Conservation (phyloP, 2,888 invertebrate genomes). For the Anticlea derivata region DNA sequence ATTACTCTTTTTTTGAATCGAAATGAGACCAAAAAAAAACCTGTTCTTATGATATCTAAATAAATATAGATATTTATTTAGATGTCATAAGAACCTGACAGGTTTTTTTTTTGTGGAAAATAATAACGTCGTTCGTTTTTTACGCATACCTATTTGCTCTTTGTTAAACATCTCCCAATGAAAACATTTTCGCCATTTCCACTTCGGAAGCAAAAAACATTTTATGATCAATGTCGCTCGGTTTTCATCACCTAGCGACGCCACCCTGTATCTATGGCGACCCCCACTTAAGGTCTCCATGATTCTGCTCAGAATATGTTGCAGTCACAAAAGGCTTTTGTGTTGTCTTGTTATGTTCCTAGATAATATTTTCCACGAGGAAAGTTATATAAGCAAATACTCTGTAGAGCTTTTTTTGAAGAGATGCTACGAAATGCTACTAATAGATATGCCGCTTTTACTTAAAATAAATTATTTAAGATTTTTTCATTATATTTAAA, state of each 20-base stretch:
- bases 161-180: conserved; percentile 6
- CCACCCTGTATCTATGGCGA: conserved; percentile 65
- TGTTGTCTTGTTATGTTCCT: conserved; percentile 13
- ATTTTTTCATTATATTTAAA: too few species aligned
- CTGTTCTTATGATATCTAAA: too few species aligned
- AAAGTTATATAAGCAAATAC: conserved; percentile 2
- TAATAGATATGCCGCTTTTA: too few species aligned
- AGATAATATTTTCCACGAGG: conserved; percentile 3
- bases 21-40: too few species aligned
- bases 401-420: too few species aligned
- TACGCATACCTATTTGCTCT: not conserved
- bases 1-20: too few species aligned
- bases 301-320: conserved; percentile 44
- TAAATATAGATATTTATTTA: too few species aligned
- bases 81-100: too few species aligned
- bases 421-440: too few species aligned
- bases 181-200: conserved; percentile 7
- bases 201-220: conserved; percentile 8
- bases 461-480: too few species aligned
- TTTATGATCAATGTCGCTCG: conserved; percentile 29
- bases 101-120: too few species aligned
- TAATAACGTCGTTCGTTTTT: too few species aligned
- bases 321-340: conserved; percentile 45
- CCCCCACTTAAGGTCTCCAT: conserved; percentile 64
- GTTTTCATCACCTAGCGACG: conserved; percentile 63